Percentiles rank a stretch among this genome's conserved stretches.
Conservation (phyloP, 1,140 invertebrate species). For the Pantala flavescens region DNA sequence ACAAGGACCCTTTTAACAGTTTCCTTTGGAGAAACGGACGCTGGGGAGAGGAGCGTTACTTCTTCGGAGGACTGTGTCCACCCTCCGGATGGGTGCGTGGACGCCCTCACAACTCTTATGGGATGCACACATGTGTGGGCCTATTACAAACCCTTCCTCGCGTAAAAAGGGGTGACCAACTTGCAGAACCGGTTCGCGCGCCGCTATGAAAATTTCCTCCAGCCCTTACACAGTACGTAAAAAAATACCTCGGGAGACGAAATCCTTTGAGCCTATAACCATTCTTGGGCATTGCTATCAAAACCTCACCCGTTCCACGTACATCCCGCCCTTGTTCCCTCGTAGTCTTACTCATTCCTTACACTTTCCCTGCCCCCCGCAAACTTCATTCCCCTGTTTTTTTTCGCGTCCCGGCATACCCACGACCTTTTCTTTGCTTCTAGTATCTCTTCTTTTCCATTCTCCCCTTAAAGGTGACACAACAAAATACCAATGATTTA, state of each 20-base stretch:
- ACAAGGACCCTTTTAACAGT: background rate
- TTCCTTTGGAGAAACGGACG: background rate
- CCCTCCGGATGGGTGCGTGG: background rate
- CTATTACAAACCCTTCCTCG: background rate
- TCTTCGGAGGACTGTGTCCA: background rate
- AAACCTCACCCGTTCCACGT: background rate
- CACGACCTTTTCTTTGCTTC: background rate
- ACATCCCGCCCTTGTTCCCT: background rate
- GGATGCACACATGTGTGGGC: background rate
- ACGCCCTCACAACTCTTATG: background rate
- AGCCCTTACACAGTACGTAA: background rate
- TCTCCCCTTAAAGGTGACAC: background rate
- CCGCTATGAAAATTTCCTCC: background rate
- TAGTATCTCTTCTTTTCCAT: background rate
- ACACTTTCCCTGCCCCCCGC: background rate
- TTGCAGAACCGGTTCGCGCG: background rate
- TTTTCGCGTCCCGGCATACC: background rate
- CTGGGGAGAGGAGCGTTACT: too few relatives aligned
- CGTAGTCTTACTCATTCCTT: background rate
- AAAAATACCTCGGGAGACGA: background rate
- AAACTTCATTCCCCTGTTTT: background rate
- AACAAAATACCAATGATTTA: conserved; percentile 3
- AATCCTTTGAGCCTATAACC: background rate
- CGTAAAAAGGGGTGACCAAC: background rate
- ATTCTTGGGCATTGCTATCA: too few relatives aligned